A percentile compares a stretch with the other conserved stretches of the same genome.
Evolutionary conservation across 2,888 invertebrate species (phyloP).

Genomic region (Tryphoninae sp.): DNA sequence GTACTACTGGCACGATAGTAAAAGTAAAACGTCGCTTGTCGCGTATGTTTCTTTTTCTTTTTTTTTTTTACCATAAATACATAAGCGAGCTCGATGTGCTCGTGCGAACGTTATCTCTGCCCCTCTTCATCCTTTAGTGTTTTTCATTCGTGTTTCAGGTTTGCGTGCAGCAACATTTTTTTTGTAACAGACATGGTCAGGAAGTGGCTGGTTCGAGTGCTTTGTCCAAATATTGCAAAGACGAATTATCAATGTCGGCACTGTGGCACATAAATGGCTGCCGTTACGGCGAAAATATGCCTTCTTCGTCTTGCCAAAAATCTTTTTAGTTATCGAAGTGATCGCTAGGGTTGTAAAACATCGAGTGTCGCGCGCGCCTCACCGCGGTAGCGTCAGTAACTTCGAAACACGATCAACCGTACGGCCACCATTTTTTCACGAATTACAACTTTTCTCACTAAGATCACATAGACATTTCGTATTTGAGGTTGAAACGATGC

Average conservation of each 20-base stretch:
- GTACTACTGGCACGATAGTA: constrained; percentile 72
- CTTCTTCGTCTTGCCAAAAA: not conserved
- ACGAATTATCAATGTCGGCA: not conserved
- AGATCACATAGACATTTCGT: constrained; percentile 2
- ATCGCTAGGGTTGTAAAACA: too few relatives aligned
- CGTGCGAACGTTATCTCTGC: constrained; percentile 8
- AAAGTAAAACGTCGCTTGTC: constrained; percentile 64
- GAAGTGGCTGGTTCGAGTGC: constrained; percentile 16
- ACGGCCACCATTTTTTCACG: constrained; percentile 9
- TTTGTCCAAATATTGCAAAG: constrained; percentile 1
- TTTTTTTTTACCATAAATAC: constrained; percentile 40
- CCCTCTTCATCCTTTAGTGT: not conserved
- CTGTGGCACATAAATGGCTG: not conserved
- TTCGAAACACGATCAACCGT: not conserved
- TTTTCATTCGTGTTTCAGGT: constrained; percentile 27
- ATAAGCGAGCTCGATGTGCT: constrained; percentile 21
- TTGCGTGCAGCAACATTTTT: constrained; percentile 40
- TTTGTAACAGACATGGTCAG: constrained; percentile 24
- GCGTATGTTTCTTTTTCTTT: constrained; percentile 42
- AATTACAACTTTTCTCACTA: constrained; percentile 19
- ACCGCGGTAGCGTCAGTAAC: not conserved
- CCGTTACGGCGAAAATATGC: not conserved
- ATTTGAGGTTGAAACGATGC: not conserved
- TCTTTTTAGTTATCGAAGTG: not conserved
- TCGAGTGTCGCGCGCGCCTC: too few relatives aligned